phyloP scores from a whole-genome alignment of 2,888 invertebrate species.

The Bruchidius siliquastri region DNA sequence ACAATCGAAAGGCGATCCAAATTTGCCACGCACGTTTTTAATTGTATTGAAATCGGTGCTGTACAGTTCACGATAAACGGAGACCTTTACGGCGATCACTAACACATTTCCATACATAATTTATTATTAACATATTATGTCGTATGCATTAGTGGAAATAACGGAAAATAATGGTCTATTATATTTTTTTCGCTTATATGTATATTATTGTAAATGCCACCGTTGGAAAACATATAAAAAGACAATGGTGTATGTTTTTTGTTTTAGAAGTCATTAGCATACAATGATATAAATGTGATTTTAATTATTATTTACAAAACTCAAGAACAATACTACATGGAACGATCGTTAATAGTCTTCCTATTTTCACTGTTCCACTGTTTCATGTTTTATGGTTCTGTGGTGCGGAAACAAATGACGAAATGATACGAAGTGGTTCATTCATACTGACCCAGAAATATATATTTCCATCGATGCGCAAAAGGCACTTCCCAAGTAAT shows the following conservation, averaged over 20 bases:
- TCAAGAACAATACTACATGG: not conserved
- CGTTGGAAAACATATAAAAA: constrained; percentile 9
- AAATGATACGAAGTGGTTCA: not conserved
- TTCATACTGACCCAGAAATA: not conserved
- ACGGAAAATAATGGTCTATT: not conserved
- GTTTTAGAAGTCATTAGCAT: constrained; percentile 20
- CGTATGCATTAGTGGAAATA: not conserved
- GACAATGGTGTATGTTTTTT: constrained; percentile 22
- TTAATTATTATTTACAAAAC: constrained; percentile 13
- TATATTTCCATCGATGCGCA: too few species aligned
- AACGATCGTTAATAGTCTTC: not conserved
- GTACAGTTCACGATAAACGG: not conserved
- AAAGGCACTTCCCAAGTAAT: too few species aligned
- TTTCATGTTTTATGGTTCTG: not conserved
- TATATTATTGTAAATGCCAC: not conserved
- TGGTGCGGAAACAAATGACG: not conserved
- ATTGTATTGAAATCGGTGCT: not conserved
- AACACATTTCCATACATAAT: not conserved
- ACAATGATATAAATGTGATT: constrained; percentile 23
- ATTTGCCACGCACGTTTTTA: not conserved
- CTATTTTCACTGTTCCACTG: not conserved
- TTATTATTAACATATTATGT: not conserved
- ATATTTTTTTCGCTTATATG: not conserved
- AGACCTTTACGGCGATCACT: not conserved
- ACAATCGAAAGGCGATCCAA: not conserved